Evolutionary conservation across 2,797 vertebrate genomes (phyloP), one percentile per base, ranked within the genome.

Genomic region (Parotocinclus haroldoi): DNA sequence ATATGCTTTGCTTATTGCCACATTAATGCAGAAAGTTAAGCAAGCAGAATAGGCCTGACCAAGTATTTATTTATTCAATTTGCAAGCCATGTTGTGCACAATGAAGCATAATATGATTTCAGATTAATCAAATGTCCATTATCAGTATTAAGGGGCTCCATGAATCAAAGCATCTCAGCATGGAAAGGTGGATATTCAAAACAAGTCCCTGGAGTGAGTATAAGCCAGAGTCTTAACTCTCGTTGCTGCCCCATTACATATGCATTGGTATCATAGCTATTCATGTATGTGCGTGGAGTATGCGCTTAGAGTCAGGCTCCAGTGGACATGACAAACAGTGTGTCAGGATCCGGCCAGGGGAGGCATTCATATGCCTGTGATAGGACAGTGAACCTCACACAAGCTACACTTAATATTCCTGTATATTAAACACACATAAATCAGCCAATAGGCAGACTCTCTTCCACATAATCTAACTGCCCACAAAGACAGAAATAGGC

Each of bases 181-280:
- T 12, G 18, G 42, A 52, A 63, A 62, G 52, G 65, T 63, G 54
- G 61, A 76, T 71, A 49, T 76, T 71, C 49, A 55, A 64, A 71
- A 75, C 64, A 61, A 59, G 53, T 12, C 40, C 52, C 55, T 37
- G 51, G 59, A 58, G 59, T 17, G 48, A 59, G 45, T 12, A 7
- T 7, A 5, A 3, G 9, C 27, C 54, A 77, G 83, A n/a, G 83
- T 86, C 85, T 82, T 79, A 81, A 79, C 80, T 86, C 85, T 83
- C 79, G 69, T 59, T 78, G 72, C 86, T 83, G 83, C 87, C 73
- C 84, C 80, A 91, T 90, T 91, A 90, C 85, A 88, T 91, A 90
- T 91, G 88, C 89, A 90, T 90, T 89, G 89, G 86, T 88, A 90
- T 91, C 87, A 90, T 91, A 89, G 89, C 86, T 89, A 89, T 90